Percentiles rank a stretch among this genome's conserved stretches.
Evolutionary conservation across 2,113 vertebrate genomes (phyloP).

Genomic region (Bufo bufo): DNA sequence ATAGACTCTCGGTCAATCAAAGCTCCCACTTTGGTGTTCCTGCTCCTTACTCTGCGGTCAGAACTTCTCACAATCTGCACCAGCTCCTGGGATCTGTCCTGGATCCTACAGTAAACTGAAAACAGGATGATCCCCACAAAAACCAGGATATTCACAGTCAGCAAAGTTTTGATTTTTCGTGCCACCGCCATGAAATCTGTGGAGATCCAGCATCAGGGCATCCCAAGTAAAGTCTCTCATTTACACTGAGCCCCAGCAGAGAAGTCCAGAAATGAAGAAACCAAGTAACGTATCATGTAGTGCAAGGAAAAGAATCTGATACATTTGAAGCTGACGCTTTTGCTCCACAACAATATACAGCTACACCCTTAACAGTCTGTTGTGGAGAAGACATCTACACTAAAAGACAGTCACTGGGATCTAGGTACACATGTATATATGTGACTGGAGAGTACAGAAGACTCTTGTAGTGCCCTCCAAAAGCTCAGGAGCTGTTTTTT

Average conservation of each 20-base stretch:
- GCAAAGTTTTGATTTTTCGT: constrained; percentile 98
- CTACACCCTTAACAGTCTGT: not conserved
- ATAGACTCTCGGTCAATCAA: constrained; percentile 89
- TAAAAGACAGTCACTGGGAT: not conserved
- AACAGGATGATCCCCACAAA: constrained; percentile 96
- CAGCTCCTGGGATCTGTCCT: constrained; percentile 90
- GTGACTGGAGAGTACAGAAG: constrained; percentile 22
- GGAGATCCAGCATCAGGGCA: constrained; percentile 64
- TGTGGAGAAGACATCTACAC: not conserved
- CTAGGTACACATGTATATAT: not conserved
- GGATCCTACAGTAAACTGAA: constrained; percentile 96
- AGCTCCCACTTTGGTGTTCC: constrained; percentile 82
- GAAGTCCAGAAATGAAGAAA: not conserved
- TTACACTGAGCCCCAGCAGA: constrained; percentile 62
- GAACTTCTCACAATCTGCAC: constrained; percentile 85
- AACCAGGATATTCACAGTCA: constrained; percentile 97
- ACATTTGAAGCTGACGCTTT: constrained; percentile 15
- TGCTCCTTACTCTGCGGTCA: constrained; percentile 83
- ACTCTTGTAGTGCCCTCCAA: constrained; percentile 20
- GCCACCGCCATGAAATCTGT: constrained; percentile 92
- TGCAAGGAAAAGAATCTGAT: not conserved
- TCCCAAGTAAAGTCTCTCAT: constrained; percentile 70
- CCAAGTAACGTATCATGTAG: constrained; percentile 27
- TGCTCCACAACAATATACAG: not conserved
- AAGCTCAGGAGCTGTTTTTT: constrained; percentile 63